Percentiles rank a stretch among this genome's conserved stretches.
Evolutionary conservation across 2,797 vertebrate species (phyloP).

Genomic region (Linurgus olivaceus): DNA sequence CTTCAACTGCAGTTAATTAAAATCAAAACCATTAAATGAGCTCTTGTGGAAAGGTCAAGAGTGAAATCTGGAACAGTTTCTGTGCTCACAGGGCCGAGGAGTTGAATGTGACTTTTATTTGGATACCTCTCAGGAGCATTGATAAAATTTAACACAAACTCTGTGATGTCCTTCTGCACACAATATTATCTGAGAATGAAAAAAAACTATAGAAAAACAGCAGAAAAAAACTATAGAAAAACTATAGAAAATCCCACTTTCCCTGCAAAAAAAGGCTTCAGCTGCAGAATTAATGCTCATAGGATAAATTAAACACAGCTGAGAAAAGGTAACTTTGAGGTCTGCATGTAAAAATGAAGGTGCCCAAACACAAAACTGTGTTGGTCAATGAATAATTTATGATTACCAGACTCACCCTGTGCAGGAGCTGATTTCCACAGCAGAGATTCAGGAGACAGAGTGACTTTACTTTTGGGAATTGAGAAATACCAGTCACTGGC

Average conservation of each 20-base stretch:
- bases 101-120: neutral
- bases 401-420: neutral
- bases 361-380: neutral
- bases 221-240: neutral
- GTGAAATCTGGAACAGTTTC: neutral
- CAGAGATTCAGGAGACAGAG: neutral
- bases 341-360: neutral
- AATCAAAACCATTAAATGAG: neutral
- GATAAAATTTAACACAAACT: neutral
- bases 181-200: neutral
- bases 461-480: slow-evolving; percentile 15
- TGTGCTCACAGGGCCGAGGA: neutral
- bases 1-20: neutral
- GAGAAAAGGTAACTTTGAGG: neutral
- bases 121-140: neutral
- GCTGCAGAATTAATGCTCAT: slow-evolving; percentile 53
- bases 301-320: slow-evolving; percentile 38
- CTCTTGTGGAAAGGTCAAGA: neutral
- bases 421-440: neutral
- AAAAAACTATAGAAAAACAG: neutral
- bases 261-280: slow-evolving; percentile 69
- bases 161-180: neutral
- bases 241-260: neutral
- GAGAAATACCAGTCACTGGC: slow-evolving; percentile 74
- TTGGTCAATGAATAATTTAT: neutral